Evolutionary conservation across 2,797 vertebrate genomes (phyloP).

Genomic region (Gymnoscopelus braueri): DNA sequence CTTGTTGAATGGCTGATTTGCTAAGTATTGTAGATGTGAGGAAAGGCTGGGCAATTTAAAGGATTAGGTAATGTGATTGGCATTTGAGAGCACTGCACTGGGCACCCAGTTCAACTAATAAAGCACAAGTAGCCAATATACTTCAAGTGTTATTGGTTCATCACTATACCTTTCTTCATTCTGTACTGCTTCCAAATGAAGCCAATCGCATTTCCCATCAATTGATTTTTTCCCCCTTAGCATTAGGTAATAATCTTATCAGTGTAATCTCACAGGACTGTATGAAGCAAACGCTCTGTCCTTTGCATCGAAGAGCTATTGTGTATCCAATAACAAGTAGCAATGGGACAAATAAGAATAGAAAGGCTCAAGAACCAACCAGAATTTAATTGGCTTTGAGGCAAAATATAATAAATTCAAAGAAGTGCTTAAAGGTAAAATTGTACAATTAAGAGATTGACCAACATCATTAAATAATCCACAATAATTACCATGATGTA

Average conservation of each 20-base stretch:
- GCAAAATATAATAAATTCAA: not conserved
- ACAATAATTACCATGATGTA: too few relatives aligned
- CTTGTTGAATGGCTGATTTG: too few relatives aligned
- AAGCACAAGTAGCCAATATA: constrained; percentile 24
- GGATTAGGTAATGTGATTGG: too few relatives aligned
- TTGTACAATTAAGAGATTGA: not conserved
- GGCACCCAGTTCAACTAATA: constrained; percentile 27
- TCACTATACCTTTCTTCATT: constrained; percentile 26
- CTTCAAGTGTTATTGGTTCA: constrained; percentile 39
- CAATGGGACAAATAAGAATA: not conserved
- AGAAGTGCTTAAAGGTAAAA: not conserved
- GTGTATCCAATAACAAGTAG: not conserved
- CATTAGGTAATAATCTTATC: not conserved
- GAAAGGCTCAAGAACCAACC: not conserved
- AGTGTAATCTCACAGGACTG: not conserved
- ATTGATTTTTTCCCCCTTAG: not conserved
- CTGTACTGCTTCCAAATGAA: constrained; percentile 23
- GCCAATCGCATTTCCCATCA: constrained; percentile 9
- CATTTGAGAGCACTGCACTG: not conserved
- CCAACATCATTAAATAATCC: too few relatives aligned
- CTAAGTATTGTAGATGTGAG: constrained; percentile 1
- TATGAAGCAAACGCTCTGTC: not conserved
- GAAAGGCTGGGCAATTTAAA: not conserved
- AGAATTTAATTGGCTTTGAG: not conserved
- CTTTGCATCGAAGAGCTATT: not conserved